Base-by-base conservation (phyloP, 2,113 vertebrate species). In the Miniopterus natalensis region DNA sequence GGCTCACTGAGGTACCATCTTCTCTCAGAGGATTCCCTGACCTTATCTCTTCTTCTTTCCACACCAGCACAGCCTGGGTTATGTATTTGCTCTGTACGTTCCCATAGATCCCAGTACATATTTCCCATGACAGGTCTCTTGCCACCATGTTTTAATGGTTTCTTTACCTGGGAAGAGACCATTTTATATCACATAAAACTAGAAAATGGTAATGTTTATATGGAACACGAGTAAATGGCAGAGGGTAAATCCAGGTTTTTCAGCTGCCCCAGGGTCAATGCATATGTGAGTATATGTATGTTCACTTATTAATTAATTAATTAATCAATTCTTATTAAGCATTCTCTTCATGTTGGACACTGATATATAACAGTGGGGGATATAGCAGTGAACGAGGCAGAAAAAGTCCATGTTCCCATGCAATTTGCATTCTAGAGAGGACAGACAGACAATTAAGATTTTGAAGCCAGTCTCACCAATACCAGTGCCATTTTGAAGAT, bases 401-500 rank as follows among this genome's bases (percentile, higher is more conserved):
- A n/a, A 36, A 53, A 89, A 86, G 25, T 53, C 45, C 21, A 21
- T 84, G 45, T 51, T 36, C 36, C 63, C 25, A 7, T 42, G 49
- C 29, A 89, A 94, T 6, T 79, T 90, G 25, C 14, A 81, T 88
- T 59, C 25, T n/a, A 47, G 40, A 81, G 6, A n/a, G 45, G n/a
- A 57, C 18, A 80, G 61, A 77, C 7, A 40, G 17, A 79, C 7
- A 80, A 78, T 31, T 29, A 83, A 79, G 42, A 13, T 55, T 95
- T 94, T 86, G n/a, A 73, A 79, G 70, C 6, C 31, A 59, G 36
- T n/a, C 3, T 63, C 5, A 59, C n/a, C 63, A 74, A 53, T 29
- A 90, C n/a, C 31, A 31, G 42, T 92, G 15, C n/a, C 84, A 23
- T 85, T 95, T 87, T 89, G 40, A 45, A 90, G 12, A 74, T 84